A percentile compares a stretch with the other conserved stretches of the same genome.
Conservation (phyloP, 2,888 invertebrate genomes). For the Drosophila anceps region DNA sequence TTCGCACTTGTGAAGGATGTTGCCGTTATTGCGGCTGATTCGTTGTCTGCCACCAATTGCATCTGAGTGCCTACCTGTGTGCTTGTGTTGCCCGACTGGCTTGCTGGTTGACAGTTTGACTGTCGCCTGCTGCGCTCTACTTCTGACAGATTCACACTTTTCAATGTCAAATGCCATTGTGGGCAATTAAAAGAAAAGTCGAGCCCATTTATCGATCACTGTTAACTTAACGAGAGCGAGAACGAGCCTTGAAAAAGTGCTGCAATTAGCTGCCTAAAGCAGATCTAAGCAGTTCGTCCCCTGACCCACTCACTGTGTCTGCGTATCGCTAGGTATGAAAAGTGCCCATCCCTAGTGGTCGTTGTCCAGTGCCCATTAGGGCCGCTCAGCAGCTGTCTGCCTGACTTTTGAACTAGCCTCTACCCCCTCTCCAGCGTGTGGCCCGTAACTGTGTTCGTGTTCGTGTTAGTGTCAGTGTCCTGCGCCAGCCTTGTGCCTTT, state of each 20-base stretch:
- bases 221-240: constrained; percentile 40
- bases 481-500: constrained; percentile 35
- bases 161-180: constrained; percentile 16
- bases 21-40: constrained; percentile 17
- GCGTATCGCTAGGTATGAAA: constrained; percentile 8
- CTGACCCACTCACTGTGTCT: background rate
- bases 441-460: background rate
- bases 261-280: constrained; percentile 28
- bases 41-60: constrained; percentile 19
- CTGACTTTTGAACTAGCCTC: constrained; percentile 48
- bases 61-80: constrained; percentile 30
- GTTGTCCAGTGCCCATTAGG: constrained; percentile 59
- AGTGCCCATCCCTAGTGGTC: constrained; percentile 14
- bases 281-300: background rate
- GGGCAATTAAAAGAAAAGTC: constrained; percentile 48
- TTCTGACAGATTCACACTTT: constrained; percentile 35
- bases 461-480: constrained; percentile 6
- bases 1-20: constrained; percentile 11
- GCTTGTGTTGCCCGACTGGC: constrained; percentile 4
- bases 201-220: constrained; percentile 62
- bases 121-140: constrained; percentile 26
- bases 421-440: background rate
- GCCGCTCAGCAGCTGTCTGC: constrained; percentile 54
- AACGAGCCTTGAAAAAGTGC: constrained; percentile 3
- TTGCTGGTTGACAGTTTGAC: background rate